Evolutionary conservation across 2,797 vertebrate species (phyloP), one percentile per base, ranked within the genome.

Genomic region (Gastrophryne carolinensis): DNA sequence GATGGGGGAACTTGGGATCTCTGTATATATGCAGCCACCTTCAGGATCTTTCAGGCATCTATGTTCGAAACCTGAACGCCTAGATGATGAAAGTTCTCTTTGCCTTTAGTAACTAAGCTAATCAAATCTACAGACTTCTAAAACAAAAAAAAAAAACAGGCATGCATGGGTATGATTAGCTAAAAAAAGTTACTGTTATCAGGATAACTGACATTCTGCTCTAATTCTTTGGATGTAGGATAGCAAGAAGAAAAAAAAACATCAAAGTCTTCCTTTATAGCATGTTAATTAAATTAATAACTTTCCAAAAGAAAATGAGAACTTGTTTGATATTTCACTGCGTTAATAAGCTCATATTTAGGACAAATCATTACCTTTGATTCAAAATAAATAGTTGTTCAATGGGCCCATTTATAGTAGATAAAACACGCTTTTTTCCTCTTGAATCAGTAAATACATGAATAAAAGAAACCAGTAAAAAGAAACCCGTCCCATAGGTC

Each of bases 321-420:
- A 30, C 34, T 23, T 21, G 24, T 70, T 61, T 53, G 52, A 69
- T 32, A 21, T 70, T 50, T 52, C 17, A 37, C 8, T 24, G 32
- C 52, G 17, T 50, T 35, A 32, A 52, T 49, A 67, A 53, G 35
- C 21, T 53, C 39, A 41, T 34, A 62, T 39, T 63, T 10, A 26
- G 35, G 47, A 3, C 74, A 69, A 65, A 73, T 57, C 44, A 73
- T 57, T 34, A 44, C 60, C 41, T 78, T 80, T 58, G 70, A 77
- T 67, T 73, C 17, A 50, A 69, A 69, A 73, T 60, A 53, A 32
- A 73, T 47, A 6, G 24, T 27, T 60, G 34, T 53, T 64, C 26
- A 29, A 56, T 32, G 39, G 27, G 2, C 65, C 32, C 21, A 26
- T 41, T 34, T 35, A n/a, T n/a, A n/a, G n/a, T n/a, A 73, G 39